Conservation (phyloP, 2,797 vertebrate species). For the Acrossocheilus fasciatus region DNA sequence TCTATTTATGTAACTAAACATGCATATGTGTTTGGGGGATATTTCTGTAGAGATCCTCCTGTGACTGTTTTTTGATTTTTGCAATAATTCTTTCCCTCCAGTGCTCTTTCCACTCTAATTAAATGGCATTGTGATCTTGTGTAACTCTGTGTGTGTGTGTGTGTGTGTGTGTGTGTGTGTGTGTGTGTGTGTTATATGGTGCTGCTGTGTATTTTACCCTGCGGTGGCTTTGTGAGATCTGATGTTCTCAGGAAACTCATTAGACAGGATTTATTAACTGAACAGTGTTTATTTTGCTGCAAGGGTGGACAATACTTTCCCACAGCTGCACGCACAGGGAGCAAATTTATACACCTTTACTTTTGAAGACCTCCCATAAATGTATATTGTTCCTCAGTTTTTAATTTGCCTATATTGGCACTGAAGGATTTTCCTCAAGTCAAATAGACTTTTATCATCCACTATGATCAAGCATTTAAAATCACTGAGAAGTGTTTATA, state of each 20-base stretch:
- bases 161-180: not conserved
- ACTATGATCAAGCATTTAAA: not conserved
- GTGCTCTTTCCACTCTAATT: slow-evolving; percentile 32
- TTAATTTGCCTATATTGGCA: not conserved
- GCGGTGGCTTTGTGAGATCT: slow-evolving; percentile 12
- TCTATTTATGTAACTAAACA: not conserved
- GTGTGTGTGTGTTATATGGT: not conserved
- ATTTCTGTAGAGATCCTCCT: slow-evolving; percentile 5
- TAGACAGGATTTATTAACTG: slow-evolving; percentile 44
- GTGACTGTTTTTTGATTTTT: not conserved
- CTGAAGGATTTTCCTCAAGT: not conserved
- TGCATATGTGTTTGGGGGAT: not conserved
- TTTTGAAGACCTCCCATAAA: not conserved
- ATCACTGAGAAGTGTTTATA: not conserved
- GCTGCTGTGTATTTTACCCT: slow-evolving; percentile 38
- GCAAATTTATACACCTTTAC: not conserved
- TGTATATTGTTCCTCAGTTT: not conserved
- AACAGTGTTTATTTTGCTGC: slow-evolving; percentile 31
- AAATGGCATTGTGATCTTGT: slow-evolving; percentile 22
- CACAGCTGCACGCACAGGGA: not conserved
- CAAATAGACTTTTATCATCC: not conserved
- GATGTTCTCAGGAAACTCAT: slow-evolving; percentile 40
- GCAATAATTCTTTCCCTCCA: slow-evolving; percentile 6
- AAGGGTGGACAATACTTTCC: not conserved
- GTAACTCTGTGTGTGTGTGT: not conserved